Evolutionary conservation across 2,888 invertebrate genomes (phyloP).

Genomic region (Tenthredo livida): DNA sequence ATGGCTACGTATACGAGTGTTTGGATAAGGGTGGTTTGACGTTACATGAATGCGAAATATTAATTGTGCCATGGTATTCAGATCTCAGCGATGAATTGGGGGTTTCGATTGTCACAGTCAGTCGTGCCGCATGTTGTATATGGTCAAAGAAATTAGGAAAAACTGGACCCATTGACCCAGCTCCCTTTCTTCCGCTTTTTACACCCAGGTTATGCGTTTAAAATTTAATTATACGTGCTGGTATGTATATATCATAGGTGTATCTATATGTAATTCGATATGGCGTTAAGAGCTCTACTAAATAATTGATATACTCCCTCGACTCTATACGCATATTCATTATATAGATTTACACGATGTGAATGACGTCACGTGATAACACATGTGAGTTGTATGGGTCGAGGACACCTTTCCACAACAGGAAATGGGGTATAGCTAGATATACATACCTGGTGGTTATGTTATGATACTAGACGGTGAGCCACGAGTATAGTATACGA

Average conservation of each 20-base stretch:
- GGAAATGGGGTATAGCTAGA: background rate
- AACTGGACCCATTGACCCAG: background rate
- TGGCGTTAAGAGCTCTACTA: background rate
- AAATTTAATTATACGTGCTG: background rate
- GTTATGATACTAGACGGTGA: background rate
- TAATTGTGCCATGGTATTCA: background rate
- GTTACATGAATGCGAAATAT: background rate
- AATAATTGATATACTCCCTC: slow-evolving; percentile 14
- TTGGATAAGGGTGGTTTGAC: background rate
- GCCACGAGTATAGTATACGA: slow-evolving; percentile 13
- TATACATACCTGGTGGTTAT: background rate
- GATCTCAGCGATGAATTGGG: background rate
- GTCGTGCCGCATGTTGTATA: background rate
- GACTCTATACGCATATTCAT: background rate
- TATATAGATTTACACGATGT: background rate
- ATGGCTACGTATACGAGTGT: background rate
- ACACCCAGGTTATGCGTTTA: background rate
- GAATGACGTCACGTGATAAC: slow-evolving; percentile 21
- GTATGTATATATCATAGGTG: background rate
- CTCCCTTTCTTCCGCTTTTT: background rate
- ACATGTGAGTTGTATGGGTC: background rate
- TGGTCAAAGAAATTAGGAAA: background rate
- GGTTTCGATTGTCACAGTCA: background rate
- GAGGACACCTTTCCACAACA: background rate
- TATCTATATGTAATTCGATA: background rate